phyloP scores from a whole-genome alignment of 2,888 invertebrate species.

The Melitaea athalia region DNA sequence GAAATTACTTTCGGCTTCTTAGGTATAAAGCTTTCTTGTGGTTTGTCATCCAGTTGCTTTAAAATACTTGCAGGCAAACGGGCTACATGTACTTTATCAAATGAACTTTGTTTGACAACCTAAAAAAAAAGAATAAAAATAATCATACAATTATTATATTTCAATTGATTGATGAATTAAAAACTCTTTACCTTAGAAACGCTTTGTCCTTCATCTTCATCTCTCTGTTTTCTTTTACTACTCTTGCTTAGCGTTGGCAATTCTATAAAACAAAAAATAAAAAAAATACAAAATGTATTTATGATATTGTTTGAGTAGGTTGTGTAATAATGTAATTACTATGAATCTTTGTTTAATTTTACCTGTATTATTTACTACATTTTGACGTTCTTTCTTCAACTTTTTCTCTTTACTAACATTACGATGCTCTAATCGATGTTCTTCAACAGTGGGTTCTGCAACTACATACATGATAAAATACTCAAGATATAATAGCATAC shows the following conservation, averaged over 20 bases:
- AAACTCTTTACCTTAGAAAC: constrained; percentile 54
- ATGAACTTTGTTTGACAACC: constrained; percentile 58
- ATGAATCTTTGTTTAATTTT: not conserved
- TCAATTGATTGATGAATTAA: not conserved
- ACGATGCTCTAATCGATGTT: not conserved
- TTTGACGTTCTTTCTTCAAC: constrained; percentile 15
- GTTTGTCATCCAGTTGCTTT: constrained; percentile 60
- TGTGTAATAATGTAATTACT: too few species aligned
- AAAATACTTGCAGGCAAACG: constrained; percentile 62
- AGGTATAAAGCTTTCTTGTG: constrained; percentile 41
- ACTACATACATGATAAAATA: not conserved
- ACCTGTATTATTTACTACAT: constrained; percentile 12
- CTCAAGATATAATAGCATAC: not conserved
- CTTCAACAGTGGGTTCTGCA: not conserved
- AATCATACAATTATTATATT: not conserved
- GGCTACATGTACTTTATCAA: constrained; percentile 58
- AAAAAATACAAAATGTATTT: not conserved
- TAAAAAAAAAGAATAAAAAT: constrained; percentile 37
- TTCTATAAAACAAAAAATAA: constrained; percentile 39
- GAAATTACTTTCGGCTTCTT: constrained; percentile 55
- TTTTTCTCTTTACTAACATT: constrained; percentile 18
- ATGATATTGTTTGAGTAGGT: not conserved
- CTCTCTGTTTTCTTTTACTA: constrained; percentile 31
- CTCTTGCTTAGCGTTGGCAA: constrained; percentile 40
- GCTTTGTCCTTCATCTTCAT: constrained; percentile 52